Evolutionary conservation across 2,797 vertebrate species (phyloP), one percentile per base, ranked within the genome.

Genomic region (Carduelis carduelis): DNA sequence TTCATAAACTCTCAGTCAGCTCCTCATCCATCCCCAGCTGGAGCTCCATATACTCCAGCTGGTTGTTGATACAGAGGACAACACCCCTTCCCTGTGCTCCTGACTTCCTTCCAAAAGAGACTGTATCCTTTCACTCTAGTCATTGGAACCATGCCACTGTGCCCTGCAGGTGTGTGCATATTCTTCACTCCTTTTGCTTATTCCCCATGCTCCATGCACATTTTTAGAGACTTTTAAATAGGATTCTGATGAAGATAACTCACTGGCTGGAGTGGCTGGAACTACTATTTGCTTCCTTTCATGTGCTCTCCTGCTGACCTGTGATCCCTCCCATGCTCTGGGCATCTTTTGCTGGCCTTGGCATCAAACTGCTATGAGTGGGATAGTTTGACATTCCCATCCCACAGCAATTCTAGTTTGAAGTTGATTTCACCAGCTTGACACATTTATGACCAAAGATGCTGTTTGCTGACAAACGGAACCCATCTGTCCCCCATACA

Each of bases 41-140:
- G n/a, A 52, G 8, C 14, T 77, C 44, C 28, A 32, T 23, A 14
- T 10, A 30, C 24, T 52, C 37, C 57, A 64, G 12, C 19, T 82
- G 13, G 1, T 16, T 3, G 2, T 2, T 26, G 64, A 57, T 21
- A 22, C 3, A 19, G 56, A 6, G 8, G 20, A n/a, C 16, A 37
- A 9, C 14, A 64, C 1, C 2, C 4, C 8, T 61, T 22, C 23
- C 23, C 56, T 50, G 13, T 56, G 23, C 23, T 24, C 27, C 35
- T 69, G 8, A 37, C 28, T 64, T 34, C 21, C 14, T 57, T 77
- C 28, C 37, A 50, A 64, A 63, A 50, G 24, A 34, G 11, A 7
- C 35, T 63, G 5, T 37, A n/a, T 26, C 9, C 16, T 69, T 76
- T 9, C 13, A 7, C 7, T 57, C 12, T 10, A 52, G 17, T 39